Evolutionary conservation across 2,888 invertebrate species (phyloP), one percentile per base, ranked within the genome.

Genomic region (Antheraea yamamai): DNA sequence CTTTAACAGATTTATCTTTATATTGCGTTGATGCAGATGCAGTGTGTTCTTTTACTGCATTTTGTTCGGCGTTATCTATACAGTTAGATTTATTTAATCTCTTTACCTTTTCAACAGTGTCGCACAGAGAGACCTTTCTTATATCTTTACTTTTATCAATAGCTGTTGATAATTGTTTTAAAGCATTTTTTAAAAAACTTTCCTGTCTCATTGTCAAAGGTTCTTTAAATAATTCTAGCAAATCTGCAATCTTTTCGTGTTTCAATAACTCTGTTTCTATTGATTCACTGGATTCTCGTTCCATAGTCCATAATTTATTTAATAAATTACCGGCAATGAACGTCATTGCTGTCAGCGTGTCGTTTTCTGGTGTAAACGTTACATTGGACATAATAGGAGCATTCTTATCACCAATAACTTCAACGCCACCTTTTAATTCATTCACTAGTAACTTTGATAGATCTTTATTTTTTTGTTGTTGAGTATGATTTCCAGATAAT

Each of bases 291-390:
- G 83, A 78, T 75, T 90, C 91, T 80, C 90, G 92, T 82, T 94
- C 92, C 83, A 95, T 90, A 76, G 91, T 89, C 94, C 94, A 95
- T 52, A 95, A 79, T 80, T 92, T 92, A 78, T 92, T 93, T n/a
- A 95, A 79, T 64, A 95, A 79, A 82, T 93, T 93, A 0, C 94
- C 94, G 79, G 94, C 94, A 77, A 95, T 94, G 51, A 89, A 93
- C 0, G 93, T 90, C 91, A 94, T 92, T 47, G 94, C 93, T 73
- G 91, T 92, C 26, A 93, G 79, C 6, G 94, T 94, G 74, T 94
- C 93, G 78, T 94, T 95, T 85, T 93, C 92, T 26, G 91, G 87
- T n/a, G 91, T 92, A 76, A 94, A 95, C 7, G 93, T 93, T 16
- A 95, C 91, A 74, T 93, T 94, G 26, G 94, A 94, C 75, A 90